A percentile compares a stretch with the other conserved stretches of the same genome.
Evolutionary conservation across 2,113 vertebrate species (phyloP).

Genomic region (Salvator merianae): DNA sequence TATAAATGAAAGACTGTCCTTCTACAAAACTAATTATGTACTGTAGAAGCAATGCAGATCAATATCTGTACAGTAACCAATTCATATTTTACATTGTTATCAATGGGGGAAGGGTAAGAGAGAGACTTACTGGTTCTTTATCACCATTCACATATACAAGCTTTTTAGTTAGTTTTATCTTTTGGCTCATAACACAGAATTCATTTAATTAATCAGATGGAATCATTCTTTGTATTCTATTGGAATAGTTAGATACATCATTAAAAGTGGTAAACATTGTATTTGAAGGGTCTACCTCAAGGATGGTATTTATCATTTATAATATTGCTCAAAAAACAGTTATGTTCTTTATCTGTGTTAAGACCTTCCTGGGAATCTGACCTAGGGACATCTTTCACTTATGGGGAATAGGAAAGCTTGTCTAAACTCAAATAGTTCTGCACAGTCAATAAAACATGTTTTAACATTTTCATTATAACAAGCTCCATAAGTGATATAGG

Average conservation of each 20-base stretch:
- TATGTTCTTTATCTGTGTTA: too few relatives aligned
- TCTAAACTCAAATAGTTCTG: too few relatives aligned
- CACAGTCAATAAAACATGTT: too few relatives aligned
- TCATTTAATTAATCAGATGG: neutral
- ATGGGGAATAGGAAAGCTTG: too few relatives aligned
- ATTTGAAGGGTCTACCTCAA: too few relatives aligned
- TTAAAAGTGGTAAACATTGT: neutral
- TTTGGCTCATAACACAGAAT: neutral
- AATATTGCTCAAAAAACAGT: too few relatives aligned
- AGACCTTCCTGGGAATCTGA: too few relatives aligned
- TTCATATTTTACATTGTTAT: neutral
- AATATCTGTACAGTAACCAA: neutral
- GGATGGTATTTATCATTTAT: too few relatives aligned
- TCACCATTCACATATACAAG: neutral
- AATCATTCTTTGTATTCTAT: neutral
- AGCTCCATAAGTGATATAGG: too few relatives aligned
- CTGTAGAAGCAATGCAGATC: neutral
- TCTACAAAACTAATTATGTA: conserved; percentile 3
- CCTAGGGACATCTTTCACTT: too few relatives aligned
- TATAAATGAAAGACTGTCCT: neutral
- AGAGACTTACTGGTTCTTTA: neutral
- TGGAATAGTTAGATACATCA: neutral
- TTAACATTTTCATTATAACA: too few relatives aligned
- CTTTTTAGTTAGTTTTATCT: neutral
- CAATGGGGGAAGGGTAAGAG: neutral